Evolutionary conservation across 2,113 vertebrate species (phyloP), one percentile per base, ranked within the genome.

Genomic region (Axis porcinus): DNA sequence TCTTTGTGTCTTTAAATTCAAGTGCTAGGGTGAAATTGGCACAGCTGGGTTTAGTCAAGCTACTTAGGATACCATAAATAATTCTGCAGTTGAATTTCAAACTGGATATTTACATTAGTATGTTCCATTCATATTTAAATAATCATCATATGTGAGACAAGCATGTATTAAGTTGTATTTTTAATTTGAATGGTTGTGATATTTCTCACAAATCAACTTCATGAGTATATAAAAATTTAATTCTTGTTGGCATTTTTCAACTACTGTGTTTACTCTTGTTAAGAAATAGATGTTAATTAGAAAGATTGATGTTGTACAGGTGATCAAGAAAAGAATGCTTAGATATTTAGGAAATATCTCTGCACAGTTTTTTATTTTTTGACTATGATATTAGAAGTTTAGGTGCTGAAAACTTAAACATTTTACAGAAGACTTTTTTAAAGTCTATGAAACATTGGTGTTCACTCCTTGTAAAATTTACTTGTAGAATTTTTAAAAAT

Each of bases 191-290:
- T 70, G 28, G 2, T 92, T 81, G 19, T 89, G 50, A 17, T 97
- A 6, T 64, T 97, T 94, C 62, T 93, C 33, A 87, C 54, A 89
- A 60, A 62, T 52, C 21, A 95, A 94, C 94, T 92, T 84, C 54
- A 92, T 58, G 28, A 87, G 2, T 58, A 60, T 84, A 33, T 95
- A 28, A 84, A 89, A 60, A 91, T 85, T 91, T 84, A 88, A 96
- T 84, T 91, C 7, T 76, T 91, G 45, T 54, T 62, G 70, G 40
- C n/a, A 62, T 91, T 89, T 95, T 95, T 23, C 3, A 58, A 17
- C 40, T 93, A 4, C 74, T 87, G 30, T 95, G 54, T 90, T 89
- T 96, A 76, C 27, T 57, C 52, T 58, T 76, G 6, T 62, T 86
- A 67, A 76, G 30, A 94, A 88, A 21, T 60, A 62, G 23, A 43